Conservation (phyloP, 2,888 invertebrate species). For the Drosophila paranaensis region DNA sequence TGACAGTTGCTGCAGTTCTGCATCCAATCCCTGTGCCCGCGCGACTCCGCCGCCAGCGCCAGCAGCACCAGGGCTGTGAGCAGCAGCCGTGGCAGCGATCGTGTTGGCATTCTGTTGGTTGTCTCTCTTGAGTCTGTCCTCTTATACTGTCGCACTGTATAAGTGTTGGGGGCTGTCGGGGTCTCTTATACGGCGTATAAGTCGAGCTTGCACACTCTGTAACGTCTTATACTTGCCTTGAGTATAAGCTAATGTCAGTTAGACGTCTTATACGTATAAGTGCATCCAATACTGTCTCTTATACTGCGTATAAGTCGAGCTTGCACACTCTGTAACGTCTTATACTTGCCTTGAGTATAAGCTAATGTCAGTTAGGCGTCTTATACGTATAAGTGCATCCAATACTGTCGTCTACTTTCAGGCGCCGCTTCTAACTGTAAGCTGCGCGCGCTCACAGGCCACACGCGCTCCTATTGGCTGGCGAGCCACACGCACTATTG, state of each 20-base stretch:
- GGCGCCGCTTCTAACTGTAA: not conserved
- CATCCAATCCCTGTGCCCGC: slow-evolving; percentile 82
- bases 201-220: too few species aligned
- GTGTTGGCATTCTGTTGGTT: slow-evolving; percentile 8
- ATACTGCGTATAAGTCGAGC: too few species aligned
- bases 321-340: not conserved
- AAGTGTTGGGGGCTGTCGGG: too few species aligned
- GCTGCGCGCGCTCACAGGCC: slow-evolving; percentile 7
- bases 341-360: not conserved
- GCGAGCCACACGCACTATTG: slow-evolving; percentile 7
- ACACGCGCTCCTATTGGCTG: slow-evolving; percentile 20
- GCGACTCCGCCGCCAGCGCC: slow-evolving; percentile 43
- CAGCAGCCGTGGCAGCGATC: slow-evolving; percentile 16
- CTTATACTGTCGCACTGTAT: not conserved
- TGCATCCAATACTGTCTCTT: not conserved
- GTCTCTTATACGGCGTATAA: too few species aligned
- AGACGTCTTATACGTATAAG: not conserved
- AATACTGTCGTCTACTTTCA: not conserved
- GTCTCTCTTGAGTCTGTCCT: not conserved
- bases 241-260: slow-evolving; percentile 2
- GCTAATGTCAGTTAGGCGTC: not conserved
- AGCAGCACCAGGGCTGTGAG: slow-evolving; percentile 37
- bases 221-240: not conserved
- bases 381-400: slow-evolving; percentile 1
- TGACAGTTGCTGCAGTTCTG: slow-evolving; percentile 87